A percentile compares a stretch with the other conserved stretches of the same genome.
Conservation (phyloP, 1,140 invertebrate species). For the Pogonognathellus flavescens region DNA sequence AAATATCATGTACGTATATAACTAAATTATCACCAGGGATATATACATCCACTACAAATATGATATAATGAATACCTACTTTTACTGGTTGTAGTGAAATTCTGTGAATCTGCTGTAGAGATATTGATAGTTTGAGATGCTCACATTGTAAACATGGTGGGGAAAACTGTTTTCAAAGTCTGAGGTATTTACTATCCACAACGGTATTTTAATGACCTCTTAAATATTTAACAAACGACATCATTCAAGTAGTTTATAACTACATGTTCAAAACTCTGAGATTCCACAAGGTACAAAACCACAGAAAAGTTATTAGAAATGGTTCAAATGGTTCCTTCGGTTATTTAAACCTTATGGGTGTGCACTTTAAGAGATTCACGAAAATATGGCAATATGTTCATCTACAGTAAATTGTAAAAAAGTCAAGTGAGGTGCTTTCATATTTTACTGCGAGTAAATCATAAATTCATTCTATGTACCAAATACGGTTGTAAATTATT, state of each 20-base stretch:
- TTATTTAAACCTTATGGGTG: no score
- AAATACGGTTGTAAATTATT: no score
- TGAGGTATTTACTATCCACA: neutral
- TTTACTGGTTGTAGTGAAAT: no score
- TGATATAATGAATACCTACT: no score
- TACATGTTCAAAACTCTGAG: neutral
- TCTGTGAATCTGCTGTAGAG: no score
- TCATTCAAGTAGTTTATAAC: neutral
- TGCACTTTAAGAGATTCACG: no score
- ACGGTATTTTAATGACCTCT: slow-evolving; percentile 32
- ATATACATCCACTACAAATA: neutral
- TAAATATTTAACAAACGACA: slow-evolving; percentile 18
- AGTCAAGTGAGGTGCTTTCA: slow-evolving; percentile 12
- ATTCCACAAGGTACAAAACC: no score
- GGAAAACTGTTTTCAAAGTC: slow-evolving; percentile 11
- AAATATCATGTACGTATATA: neutral
- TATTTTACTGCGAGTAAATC: slow-evolving; percentile 32
- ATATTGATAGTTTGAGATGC: no score
- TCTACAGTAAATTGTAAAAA: slow-evolving; percentile 18
- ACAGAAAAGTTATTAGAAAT: no score
- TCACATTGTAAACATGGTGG: neutral
- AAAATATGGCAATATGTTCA: neutral
- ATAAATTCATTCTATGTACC: neutral
- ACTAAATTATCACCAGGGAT: no score
- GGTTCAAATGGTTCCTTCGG: no score